Evolutionary conservation across 2,888 invertebrate genomes (phyloP), one percentile per base, ranked within the genome.

Genomic region (Xestia ashworthii): DNA sequence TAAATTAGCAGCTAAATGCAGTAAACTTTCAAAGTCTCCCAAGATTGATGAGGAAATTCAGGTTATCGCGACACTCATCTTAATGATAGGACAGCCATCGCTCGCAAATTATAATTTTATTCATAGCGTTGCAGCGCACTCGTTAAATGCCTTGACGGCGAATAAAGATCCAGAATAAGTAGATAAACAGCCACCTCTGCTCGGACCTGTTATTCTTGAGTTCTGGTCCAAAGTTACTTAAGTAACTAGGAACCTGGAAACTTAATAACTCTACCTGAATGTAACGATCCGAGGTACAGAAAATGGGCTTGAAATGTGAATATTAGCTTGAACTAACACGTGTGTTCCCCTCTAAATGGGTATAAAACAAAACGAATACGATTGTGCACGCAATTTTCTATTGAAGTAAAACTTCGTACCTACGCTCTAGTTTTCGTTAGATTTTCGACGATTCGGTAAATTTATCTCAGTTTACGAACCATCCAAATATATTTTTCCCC

Each of bases 71-170:
- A 84, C 75, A 80, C 71, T 71, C 74, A 87, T 88, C 83, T 80
- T 74, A 86, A 84, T 81, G 78, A 83, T 62, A 70, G 73, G 74
- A 78, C 78, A 70, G 80, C 76, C 79, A 84, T 84, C 81, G 70
- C 84, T 74, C 71, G 64, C 71, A 86, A 86, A 88, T 87, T 83
- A 88, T 88, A 86, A 87, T 88, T 88, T 87, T 87, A 87, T 88
- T 87, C 87, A 87, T 88, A 88, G 83, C 66, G 86, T 84, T 83
- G 74, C 70, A 77, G 81, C 71, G 69, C 67, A 60, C 83, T 85
- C 87, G 80, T 86, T 83, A 79, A 81, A 80, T 70, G 78, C 65
- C 58, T 67, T 80, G 88, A 77, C 64, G 60, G 55, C 25, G 80
- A 85, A 76, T 88, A 83, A 86, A 78, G 72, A 78, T 74, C 55